Evolutionary conservation across 1,140 invertebrate genomes (phyloP).

Genomic region (Drosophila funebris): DNA sequence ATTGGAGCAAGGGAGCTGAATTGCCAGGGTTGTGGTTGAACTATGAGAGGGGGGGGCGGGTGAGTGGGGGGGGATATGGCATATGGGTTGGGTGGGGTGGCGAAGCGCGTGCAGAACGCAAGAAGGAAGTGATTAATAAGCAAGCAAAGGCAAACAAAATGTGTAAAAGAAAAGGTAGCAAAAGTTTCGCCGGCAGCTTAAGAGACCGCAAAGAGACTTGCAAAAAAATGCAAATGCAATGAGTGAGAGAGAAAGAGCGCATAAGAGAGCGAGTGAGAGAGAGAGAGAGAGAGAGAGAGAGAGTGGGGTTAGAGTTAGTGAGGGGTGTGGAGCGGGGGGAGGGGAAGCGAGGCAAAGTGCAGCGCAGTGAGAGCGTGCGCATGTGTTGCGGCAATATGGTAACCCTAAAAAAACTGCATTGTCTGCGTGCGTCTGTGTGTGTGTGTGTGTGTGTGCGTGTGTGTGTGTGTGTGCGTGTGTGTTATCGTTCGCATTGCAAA

Average conservation of each 20-base stretch:
- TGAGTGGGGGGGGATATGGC: neutral
- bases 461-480: constrained; percentile 49
- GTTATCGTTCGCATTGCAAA: constrained; percentile 64
- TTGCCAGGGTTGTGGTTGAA: no score
- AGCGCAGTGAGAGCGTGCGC: constrained; percentile 69
- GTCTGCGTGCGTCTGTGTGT: neutral
- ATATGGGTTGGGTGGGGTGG: neutral
- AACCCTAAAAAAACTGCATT: constrained; percentile 55
- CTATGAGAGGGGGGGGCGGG: neutral
- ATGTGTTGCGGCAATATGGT: constrained; percentile 51
- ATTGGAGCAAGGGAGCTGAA: neutral
- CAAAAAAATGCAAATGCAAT: constrained; percentile 34
- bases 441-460: constrained; percentile 8
- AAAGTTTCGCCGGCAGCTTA: constrained; percentile 33
- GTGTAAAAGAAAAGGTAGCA: neutral
- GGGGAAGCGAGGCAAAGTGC: neutral
- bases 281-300: constrained; percentile 6
- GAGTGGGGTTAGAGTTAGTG: neutral
- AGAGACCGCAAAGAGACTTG: constrained; percentile 44
- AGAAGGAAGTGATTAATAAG: constrained; percentile 70
- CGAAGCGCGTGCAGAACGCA: constrained; percentile 43
- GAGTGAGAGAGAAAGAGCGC: neutral
- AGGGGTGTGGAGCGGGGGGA: neutral
- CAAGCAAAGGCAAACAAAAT: constrained; percentile 48
- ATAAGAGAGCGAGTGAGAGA: neutral